Evolutionary conservation across 2,113 vertebrate species (phyloP).

Genomic region (Platanista minor): DNA sequence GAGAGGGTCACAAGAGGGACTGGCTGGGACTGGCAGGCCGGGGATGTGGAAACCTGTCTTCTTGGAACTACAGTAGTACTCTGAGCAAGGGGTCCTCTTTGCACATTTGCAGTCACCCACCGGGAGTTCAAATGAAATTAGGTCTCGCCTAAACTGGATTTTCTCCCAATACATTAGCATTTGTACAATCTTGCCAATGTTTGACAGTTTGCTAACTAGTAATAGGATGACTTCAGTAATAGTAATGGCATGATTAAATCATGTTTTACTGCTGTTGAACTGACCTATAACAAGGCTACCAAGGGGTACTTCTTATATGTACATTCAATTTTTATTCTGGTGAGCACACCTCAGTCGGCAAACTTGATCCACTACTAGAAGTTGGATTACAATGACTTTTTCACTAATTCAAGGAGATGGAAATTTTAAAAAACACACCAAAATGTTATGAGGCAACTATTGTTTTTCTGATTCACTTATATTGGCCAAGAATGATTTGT

Average conservation of each 20-base stretch:
- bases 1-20: background rate
- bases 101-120: conserved; percentile 57
- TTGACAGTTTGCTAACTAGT: conserved; percentile 67
- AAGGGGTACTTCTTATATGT: background rate
- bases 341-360: background rate
- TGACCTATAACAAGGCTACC: background rate
- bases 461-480: background rate
- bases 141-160: conserved; percentile 71
- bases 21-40: background rate
- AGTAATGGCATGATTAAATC: conserved; percentile 31
- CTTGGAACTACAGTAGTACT: background rate
- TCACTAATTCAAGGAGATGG: background rate
- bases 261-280: conserved; percentile 19
- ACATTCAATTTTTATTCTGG: background rate
- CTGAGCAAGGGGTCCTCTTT: conserved; percentile 42
- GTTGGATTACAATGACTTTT: background rate
- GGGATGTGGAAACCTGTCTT: conserved; percentile 48
- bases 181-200: conserved; percentile 74
- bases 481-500: background rate
- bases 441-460: background rate
- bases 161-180: conserved; percentile 68
- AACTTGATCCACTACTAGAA: background rate
- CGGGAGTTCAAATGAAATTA: conserved; percentile 66
- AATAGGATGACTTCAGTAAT: background rate
- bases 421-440: background rate